Conservation (phyloP, 2,113 vertebrate species). For the Salvelinus alpinus region DNA sequence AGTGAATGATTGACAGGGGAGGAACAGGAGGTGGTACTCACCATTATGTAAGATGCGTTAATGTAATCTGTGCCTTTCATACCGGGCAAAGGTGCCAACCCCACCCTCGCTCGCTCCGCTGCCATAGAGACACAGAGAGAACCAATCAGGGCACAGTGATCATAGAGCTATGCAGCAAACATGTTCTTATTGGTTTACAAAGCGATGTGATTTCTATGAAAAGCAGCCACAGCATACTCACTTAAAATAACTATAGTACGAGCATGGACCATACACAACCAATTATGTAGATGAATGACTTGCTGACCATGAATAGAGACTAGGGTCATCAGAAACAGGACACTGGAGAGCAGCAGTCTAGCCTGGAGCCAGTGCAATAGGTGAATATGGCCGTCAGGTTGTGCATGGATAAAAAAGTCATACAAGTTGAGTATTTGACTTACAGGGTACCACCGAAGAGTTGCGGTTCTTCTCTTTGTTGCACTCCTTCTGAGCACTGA, state of each 20-base stretch:
- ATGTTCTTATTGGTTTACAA: neutral
- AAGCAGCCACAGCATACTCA: neutral
- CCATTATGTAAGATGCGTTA: conserved; percentile 98
- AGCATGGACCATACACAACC: conserved; percentile 7
- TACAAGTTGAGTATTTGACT: conserved; percentile 53
- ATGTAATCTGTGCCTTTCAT: conserved; percentile 96
- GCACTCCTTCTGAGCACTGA: conserved; percentile 92
- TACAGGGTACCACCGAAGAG: conserved; percentile 92
- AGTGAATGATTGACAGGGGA: conserved; percentile 27
- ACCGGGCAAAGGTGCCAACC: conserved; percentile 87
- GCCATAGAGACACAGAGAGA: conserved; percentile 25
- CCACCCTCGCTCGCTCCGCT: conserved; percentile 92
- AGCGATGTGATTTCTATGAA: neutral
- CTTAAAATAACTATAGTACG: neutral
- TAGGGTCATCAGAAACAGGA: neutral
- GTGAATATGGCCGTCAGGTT: neutral
- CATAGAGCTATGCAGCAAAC: too few relatives aligned
- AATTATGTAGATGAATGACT: conserved; percentile 19
- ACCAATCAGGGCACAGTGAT: neutral
- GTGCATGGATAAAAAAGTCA: neutral
- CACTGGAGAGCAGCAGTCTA: neutral
- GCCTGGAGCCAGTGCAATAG: neutral
- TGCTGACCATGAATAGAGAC: neutral
- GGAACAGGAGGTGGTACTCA: conserved; percentile 66
- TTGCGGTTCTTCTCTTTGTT: conserved; percentile 97